A percentile compares a stretch with the other conserved stretches of the same genome.
These are phyloP conservation scores for Crax fasciolata DNA, from an alignment of 2,797 vertebrate species.

Conservation along the genomic window DNA sequence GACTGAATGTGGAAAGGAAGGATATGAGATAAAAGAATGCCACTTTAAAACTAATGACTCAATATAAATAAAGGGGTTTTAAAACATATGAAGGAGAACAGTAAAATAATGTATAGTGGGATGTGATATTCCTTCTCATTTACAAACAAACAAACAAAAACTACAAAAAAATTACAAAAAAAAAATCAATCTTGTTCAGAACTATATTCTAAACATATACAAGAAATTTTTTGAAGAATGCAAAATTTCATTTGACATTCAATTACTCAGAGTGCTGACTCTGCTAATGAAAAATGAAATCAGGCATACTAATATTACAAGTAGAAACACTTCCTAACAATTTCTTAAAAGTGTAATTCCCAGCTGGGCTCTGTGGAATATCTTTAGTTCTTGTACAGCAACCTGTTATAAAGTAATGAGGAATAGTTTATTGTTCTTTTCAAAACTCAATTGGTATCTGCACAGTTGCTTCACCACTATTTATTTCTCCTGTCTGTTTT, in stretches of 20 bases:
- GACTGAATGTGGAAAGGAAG: background rate
- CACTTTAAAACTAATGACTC: background rate
- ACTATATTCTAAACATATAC: background rate
- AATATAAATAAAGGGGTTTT: background rate
- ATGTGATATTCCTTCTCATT: background rate
- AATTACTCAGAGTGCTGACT: constrained; percentile 53
- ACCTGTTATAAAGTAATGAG: background rate
- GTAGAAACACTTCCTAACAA: background rate
- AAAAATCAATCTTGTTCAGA: background rate
- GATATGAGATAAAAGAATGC: background rate
- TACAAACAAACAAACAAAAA: background rate
- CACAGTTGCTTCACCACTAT: background rate
- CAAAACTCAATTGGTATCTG: background rate
- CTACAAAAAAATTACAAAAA: background rate
- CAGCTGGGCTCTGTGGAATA: background rate
- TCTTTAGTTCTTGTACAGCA: constrained; percentile 6
- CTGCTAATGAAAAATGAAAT: constrained; percentile 61
- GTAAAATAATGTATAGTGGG: background rate
- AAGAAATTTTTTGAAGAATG: background rate
- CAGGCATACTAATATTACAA: constrained; percentile 7
- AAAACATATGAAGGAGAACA: background rate
- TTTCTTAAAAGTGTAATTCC: constrained; percentile 35
- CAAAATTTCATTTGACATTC: constrained; percentile 11
- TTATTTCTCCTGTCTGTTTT: background rate
- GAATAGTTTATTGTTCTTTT: constrained; percentile 4